These are phyloP conservation scores for Chinchilla lanigera DNA, from an alignment of 2,113 vertebrate genomes.

Conservation along the genomic window DNA sequence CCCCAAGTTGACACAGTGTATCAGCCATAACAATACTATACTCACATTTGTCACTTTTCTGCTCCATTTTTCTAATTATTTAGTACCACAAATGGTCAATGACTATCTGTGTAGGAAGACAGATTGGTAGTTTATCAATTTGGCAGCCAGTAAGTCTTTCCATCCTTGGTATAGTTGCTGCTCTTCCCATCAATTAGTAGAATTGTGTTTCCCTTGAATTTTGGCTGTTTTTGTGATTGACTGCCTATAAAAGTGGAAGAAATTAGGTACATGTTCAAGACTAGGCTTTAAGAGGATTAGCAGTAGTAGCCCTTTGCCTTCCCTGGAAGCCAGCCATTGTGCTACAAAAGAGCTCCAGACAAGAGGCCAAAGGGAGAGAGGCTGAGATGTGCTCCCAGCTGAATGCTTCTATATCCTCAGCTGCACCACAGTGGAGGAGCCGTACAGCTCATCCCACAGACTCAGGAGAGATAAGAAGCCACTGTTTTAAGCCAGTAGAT, in stretches of 20 bases:
- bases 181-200: not conserved
- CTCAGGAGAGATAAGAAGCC: not conserved
- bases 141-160: not conserved
- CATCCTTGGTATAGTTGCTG: not conserved
- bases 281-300: not conserved
- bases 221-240: not conserved
- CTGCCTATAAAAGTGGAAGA: not conserved
- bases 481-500: not conserved
- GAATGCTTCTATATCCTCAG: not conserved
- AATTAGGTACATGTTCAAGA: not conserved
- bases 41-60: not conserved
- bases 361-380: not conserved
- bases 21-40: too few species aligned
- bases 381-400: not conserved
- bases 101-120: not conserved
- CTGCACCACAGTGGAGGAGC: not conserved
- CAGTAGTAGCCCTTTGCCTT: not conserved
- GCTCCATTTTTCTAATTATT: conserved; percentile 17
- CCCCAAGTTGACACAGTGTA: too few species aligned
- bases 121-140: not conserved
- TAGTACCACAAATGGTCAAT: not conserved
- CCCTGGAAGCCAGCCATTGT: conserved; percentile 1
- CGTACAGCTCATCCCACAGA: not conserved
- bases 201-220: not conserved
- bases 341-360: not conserved